phyloP scores from a whole-genome alignment of 2,888 invertebrate genomes.

The Tholera decimalis region DNA sequence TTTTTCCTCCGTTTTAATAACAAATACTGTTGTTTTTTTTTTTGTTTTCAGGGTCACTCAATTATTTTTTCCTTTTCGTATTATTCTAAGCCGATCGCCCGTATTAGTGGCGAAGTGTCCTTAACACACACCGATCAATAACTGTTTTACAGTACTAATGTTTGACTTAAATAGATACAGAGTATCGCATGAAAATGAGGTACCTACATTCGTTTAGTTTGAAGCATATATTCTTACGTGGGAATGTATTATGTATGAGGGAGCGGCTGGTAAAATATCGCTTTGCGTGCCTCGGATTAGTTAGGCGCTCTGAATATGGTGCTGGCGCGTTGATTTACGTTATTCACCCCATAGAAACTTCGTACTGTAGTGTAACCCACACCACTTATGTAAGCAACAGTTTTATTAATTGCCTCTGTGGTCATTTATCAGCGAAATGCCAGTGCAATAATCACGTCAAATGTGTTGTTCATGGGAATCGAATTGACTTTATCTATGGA shows the following conservation, averaged over 20 bases:
- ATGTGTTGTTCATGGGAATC: conserved; percentile 46
- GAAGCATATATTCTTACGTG: conserved; percentile 70
- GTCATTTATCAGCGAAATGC: conserved; percentile 31
- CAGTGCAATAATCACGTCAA: conserved; percentile 40
- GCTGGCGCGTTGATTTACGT: conserved; percentile 68
- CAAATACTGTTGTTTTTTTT: conserved; percentile 29
- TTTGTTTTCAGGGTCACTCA: conserved; percentile 25
- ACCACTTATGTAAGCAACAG: conserved; percentile 41
- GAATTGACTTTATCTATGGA: conserved; percentile 49
- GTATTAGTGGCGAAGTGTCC: conserved; percentile 23
- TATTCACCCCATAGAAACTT: conserved; percentile 48
- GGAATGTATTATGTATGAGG: conserved; percentile 75
- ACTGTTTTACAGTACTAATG: conserved; percentile 30
- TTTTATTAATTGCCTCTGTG: conserved; percentile 39
- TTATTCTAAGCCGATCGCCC: conserved; percentile 10
- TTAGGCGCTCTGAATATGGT: conserved; percentile 72
- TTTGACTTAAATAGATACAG: conserved; percentile 28
- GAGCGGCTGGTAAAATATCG: conserved; percentile 80
- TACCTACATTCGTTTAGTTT: conserved; percentile 66
- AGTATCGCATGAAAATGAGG: conserved; percentile 62
- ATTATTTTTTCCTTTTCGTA: conserved; percentile 28
- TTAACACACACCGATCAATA: conserved; percentile 51
- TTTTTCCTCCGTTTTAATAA: conserved; percentile 45
- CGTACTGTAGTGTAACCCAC: conserved; percentile 42
- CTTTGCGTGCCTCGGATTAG: conserved; percentile 83